These are phyloP conservation scores for Panonychus citri DNA, from an alignment of 1,140 invertebrate genomes.

Conservation along the genomic window DNA sequence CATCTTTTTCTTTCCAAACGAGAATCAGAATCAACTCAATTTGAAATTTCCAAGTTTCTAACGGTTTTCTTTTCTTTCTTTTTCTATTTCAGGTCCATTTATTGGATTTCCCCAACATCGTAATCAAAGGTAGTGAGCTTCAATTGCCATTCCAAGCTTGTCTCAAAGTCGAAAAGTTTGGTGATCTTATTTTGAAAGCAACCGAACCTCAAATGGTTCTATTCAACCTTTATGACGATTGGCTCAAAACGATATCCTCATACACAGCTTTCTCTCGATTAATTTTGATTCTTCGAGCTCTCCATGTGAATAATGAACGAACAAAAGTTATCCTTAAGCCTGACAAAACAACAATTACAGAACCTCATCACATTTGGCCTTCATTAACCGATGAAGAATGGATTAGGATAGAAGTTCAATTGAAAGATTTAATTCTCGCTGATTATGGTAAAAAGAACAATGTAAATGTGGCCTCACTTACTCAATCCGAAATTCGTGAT, in stretches of 20 bases:
- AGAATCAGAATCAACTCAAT: neutral
- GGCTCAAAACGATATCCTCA: slow-evolving; percentile 88
- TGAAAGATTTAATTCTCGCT: slow-evolving; percentile 93
- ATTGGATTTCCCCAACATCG: slow-evolving; percentile 97
- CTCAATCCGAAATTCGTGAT: slow-evolving; percentile 95
- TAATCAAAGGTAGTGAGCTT: slow-evolving; percentile 96
- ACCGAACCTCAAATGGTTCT: slow-evolving; percentile 99
- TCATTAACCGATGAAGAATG: slow-evolving; percentile 91
- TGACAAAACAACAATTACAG: slow-evolving; percentile 94
- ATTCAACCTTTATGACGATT: slow-evolving; percentile 98
- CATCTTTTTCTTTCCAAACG: slow-evolving; percentile 1
- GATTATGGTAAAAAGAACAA: slow-evolving; percentile 99
- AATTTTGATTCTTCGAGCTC: slow-evolving; percentile 80
- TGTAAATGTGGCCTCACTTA: slow-evolving; percentile 93
- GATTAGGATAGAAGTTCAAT: slow-evolving; percentile 94
- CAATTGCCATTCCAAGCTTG: slow-evolving; percentile 98
- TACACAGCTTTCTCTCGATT: slow-evolving; percentile 92
- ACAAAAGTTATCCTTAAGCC: slow-evolving; percentile 96
- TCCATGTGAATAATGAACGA: slow-evolving; percentile 96
- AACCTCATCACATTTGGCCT: slow-evolving; percentile 99
- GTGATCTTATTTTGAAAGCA: slow-evolving; percentile 93
- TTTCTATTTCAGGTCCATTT: slow-evolving; percentile 46
- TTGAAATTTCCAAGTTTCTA: no score
- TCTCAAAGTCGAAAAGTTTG: slow-evolving; percentile 97
- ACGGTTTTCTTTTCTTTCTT: neutral